Base-by-base conservation (phyloP, 2,113 vertebrate genomes). In the Sclerurus mexicanus region DNA sequence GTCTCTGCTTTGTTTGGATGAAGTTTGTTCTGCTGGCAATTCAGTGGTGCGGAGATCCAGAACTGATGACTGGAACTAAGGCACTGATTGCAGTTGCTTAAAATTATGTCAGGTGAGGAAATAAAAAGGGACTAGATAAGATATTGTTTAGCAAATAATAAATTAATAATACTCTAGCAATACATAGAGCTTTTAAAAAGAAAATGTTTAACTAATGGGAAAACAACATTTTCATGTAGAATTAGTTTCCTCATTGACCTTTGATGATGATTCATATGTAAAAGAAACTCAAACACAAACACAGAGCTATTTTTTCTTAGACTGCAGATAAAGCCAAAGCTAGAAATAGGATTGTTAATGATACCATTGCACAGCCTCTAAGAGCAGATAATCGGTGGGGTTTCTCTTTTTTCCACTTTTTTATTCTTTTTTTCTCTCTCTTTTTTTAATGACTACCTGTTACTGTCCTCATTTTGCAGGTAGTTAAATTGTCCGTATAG, bases 191-290 rank as follows among this genome's bases (percentile, higher is more conserved):
- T 87, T 95, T 94, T 75, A 66, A 75, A 91, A 92, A 72, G 11
- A 52, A 90, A 94, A 60, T 52, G 33, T 87, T 95, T 93, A 85
- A 91, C 62, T 94, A 85, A 80, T 59, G 55, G 74, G 85, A 80
- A 91, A 94, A 69, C 62, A 86, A 78, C 62, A 50, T 87, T 93
- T 90, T 85, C 50, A 78, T 69, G 66, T 12, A 47, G 21, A 46
- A 42, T 90, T 82, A 67, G 44, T 71, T 89, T 92, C 63, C 53
- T 90, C 66, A 77, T 93, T 95, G 94, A 94, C 52, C 67, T 96
- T 95, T 94, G 90, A 52, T 28, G 40, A 90, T 71, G 60, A 91
- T 77, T 87, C 87, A 85, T 53, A 17, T 25, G 42, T 66, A 90
- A 81, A 84, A 88, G 90, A 90, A 93, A 80, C 42, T 39, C 56